Evolutionary conservation across 2,113 vertebrate genomes (phyloP).

Genomic region (Engraulis encrasicolus): DNA sequence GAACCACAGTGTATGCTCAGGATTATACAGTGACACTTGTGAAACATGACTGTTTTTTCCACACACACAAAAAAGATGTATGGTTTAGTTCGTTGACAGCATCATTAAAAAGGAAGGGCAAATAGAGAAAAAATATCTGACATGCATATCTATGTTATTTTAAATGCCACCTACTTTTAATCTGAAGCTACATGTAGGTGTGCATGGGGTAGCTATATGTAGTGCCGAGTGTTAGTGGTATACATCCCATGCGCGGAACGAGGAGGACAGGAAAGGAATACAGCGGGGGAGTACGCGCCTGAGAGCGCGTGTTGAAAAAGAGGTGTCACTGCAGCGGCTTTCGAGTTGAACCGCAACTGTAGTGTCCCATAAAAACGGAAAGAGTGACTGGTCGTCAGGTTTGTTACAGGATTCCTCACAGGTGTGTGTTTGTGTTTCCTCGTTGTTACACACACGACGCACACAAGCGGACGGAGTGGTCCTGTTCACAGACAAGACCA

Average conservation of each 20-base stretch:
- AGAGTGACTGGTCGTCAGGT: not conserved
- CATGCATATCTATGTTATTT: no score
- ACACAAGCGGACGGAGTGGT: no score
- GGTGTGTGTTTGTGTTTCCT: not conserved
- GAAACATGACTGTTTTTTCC: no score
- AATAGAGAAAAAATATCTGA: no score
- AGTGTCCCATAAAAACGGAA: not conserved
- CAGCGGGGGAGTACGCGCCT: not conserved
- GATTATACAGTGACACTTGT: no score
- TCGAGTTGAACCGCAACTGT: not conserved
- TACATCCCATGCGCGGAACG: not conserved
- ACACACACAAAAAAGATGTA: no score
- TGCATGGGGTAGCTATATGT: not conserved
- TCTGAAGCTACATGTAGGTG: no score
- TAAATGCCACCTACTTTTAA: no score
- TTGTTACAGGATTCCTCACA: not conserved
- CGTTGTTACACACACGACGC: not conserved
- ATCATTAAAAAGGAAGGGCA: no score
- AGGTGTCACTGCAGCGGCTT: constrained; percentile 30
- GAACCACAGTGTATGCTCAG: no score
- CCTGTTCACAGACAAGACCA: not conserved
- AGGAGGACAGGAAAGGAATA: not conserved
- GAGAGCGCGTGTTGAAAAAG: not conserved
- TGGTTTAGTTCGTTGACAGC: no score
- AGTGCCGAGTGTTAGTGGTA: not conserved